A percentile compares a stretch with the other conserved stretches of the same genome.
Conservation (phyloP, 2,113 vertebrate species). For the Heterotis niloticus region DNA sequence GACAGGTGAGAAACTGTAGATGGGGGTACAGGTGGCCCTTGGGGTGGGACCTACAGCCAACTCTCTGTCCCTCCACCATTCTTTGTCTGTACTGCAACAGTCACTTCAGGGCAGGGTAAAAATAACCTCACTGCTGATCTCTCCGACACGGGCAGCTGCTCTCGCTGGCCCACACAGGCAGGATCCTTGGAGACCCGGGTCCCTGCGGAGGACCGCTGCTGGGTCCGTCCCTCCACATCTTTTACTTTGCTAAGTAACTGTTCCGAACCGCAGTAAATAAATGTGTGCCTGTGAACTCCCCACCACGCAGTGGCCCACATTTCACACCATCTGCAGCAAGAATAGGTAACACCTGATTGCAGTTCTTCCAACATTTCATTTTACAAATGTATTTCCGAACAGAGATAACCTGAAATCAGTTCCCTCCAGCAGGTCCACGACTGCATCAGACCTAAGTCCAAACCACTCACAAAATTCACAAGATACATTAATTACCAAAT, state of each 20-base stretch:
- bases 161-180: constrained; percentile 16
- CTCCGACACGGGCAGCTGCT: constrained; percentile 21
- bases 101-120: constrained; percentile 55
- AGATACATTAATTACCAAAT: too few species aligned
- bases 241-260: background rate
- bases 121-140: constrained; percentile 41
- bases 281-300: too few species aligned
- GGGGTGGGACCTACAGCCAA: constrained; percentile 21
- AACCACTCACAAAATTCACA: too few species aligned
- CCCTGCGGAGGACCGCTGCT: background rate
- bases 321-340: too few species aligned
- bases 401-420: too few species aligned
- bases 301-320: too few species aligned
- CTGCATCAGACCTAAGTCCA: too few species aligned
- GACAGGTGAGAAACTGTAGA: background rate
- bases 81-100: constrained; percentile 52
- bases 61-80: constrained; percentile 42
- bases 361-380: too few species aligned
- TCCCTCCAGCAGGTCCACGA: too few species aligned
- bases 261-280: too few species aligned
- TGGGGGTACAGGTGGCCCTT: background rate
- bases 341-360: too few species aligned
- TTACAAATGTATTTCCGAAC: too few species aligned
- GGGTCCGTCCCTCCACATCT: background rate
- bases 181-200: background rate